These are phyloP conservation scores for Epinotia brunnichana DNA, from an alignment of 2,888 invertebrate species.

Conservation along the genomic window DNA sequence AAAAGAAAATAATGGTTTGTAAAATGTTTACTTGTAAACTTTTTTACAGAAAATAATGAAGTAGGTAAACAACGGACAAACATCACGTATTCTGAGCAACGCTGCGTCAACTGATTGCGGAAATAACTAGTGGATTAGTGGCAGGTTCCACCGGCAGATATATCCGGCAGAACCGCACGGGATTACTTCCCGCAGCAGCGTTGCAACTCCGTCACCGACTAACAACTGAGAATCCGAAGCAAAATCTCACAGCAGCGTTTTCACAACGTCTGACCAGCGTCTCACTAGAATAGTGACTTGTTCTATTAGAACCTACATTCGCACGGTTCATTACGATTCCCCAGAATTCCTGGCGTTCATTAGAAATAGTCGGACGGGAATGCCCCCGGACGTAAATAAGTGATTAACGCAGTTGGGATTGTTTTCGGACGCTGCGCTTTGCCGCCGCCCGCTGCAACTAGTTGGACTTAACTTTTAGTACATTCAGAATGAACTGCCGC, in stretches of 20 bases:
- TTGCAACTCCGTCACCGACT: slow-evolving; percentile 63
- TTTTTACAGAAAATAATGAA: slow-evolving; percentile 32
- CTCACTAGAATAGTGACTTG: not conserved
- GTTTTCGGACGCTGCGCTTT: slow-evolving; percentile 71
- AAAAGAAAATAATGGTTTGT: not conserved
- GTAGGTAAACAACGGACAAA: slow-evolving; percentile 64
- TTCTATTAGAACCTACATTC: slow-evolving; percentile 75
- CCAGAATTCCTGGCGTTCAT: slow-evolving; percentile 78
- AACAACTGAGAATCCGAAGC: slow-evolving; percentile 58
- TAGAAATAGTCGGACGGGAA: slow-evolving; percentile 76
- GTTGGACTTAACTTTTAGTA: slow-evolving; percentile 72
- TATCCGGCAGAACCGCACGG: slow-evolving; percentile 76
- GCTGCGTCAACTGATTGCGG: slow-evolving; percentile 73
- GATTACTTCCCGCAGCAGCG: slow-evolving; percentile 71
- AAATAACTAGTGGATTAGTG: slow-evolving; percentile 81
- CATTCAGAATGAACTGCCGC: slow-evolving; percentile 75
- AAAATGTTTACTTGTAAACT: slow-evolving; percentile 5
- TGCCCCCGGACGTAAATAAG: slow-evolving; percentile 80
- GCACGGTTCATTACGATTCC: slow-evolving; percentile 81
- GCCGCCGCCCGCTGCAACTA: slow-evolving; percentile 62
- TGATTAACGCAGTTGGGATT: slow-evolving; percentile 83
- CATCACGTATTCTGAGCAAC: slow-evolving; percentile 71
- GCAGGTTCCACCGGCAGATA: slow-evolving; percentile 72
- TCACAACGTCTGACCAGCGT: not conserved
- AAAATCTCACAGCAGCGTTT: not conserved